These are phyloP conservation scores for Sarcophilus harrisii DNA, from an alignment of 2,797 vertebrate species.

Conservation along the genomic window DNA sequence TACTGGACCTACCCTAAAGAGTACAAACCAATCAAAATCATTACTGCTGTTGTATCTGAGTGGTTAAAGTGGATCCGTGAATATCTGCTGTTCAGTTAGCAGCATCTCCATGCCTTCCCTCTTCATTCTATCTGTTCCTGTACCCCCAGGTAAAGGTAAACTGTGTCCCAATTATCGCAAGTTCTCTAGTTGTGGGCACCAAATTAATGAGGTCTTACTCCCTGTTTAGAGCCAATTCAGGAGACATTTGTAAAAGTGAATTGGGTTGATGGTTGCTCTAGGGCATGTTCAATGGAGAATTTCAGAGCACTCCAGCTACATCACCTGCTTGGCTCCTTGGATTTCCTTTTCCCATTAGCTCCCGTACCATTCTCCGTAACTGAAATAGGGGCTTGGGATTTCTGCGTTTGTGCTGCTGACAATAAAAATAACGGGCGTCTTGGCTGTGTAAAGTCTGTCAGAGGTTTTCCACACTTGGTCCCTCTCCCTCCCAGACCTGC, in stretches of 20 bases:
- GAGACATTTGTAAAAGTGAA: background rate
- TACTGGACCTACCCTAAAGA: background rate
- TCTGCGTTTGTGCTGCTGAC: background rate
- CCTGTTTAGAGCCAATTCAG: background rate
- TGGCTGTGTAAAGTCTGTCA: background rate
- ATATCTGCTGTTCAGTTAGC: background rate
- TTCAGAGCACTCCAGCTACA: background rate
- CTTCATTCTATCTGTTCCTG: background rate
- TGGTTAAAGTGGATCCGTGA: background rate
- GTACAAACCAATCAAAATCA: background rate
- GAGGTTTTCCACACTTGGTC: background rate
- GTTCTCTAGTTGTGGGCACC: background rate
- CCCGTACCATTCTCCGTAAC: background rate
- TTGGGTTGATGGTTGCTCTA: background rate
- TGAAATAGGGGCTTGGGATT: background rate
- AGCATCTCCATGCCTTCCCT: background rate
- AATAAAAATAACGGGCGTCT: background rate
- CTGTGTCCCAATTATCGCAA: background rate
- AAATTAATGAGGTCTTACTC: background rate
- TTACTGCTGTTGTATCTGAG: background rate
- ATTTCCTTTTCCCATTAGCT: background rate
- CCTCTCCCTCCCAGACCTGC: background rate
- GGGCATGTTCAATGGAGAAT: background rate
- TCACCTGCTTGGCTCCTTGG: background rate
- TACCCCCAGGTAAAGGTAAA: background rate